Evolutionary conservation across 2,888 invertebrate genomes (phyloP), one percentile per base, ranked within the genome.

Genomic region (Tetragonula carbonaria): DNA sequence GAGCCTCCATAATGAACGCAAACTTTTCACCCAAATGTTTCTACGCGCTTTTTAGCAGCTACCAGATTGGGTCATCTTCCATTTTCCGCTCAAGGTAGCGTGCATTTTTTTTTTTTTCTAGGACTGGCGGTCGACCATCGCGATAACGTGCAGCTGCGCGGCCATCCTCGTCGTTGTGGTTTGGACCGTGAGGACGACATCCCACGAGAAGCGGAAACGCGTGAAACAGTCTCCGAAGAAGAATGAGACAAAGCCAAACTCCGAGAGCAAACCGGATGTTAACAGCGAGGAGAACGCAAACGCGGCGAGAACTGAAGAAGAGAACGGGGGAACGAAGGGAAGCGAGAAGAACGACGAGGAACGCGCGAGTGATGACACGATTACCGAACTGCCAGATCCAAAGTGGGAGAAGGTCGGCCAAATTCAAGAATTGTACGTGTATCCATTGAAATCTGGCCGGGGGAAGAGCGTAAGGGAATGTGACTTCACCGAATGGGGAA

Each of bases 401-500:
- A 91, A 92, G 63, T 95, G 95, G 95, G 89, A 90, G 16, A 92
- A 92, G 89, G 92, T 94, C 50, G 95, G 94, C 16, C 88, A 85
- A 28, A 91, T 95, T 6, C 87, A 91, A 55, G 93, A 94, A 83
- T 85, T 95, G 23, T 93, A 92, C 77, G 86, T 93, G 72, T 95
- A 95, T 87, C 95, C 95, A 4, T 85, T 95, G 28, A 95, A 95
- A 91, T 95, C 95, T n/a, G 95, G 95, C n/a, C 91, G 90, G 65
- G 94, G 93, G 4, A 92, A 90, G 55, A 80, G 87, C 28, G 62
- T 95, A 0, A 71, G 86, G 14, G 86, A 92, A 33, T 94, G 93
- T 71, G 71, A 90, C 63, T 94, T 95, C 75, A 93, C 93, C 18
- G 92, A 92, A 77, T 89, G 87, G 73, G 95, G 95, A 0, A 92